Base-by-base conservation (phyloP, 1,140 invertebrate genomes). In the Aphaenogaster rudis region DNA sequence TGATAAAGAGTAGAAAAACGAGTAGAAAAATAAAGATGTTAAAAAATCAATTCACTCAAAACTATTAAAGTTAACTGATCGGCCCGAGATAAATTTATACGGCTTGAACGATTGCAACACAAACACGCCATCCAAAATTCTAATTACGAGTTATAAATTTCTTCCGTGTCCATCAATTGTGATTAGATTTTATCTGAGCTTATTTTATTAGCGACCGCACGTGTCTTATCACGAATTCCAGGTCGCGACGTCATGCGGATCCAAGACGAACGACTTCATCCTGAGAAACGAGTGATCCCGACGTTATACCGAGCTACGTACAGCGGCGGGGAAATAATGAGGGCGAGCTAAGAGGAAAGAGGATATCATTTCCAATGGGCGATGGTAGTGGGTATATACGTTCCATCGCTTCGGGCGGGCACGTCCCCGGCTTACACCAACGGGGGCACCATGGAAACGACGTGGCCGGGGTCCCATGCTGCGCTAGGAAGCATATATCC, bases 401-500 rank as follows among this genome's bases (percentile, higher is more conserved):
- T 87, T 81, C 78, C 85, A 66, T 81, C 67, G 86, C 74, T 88
- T 85, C 82, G 82, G 72, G 66, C 57, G 76, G 52, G 48, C 88
- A 39, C 79, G 88, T 87, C 86, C 57, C 88, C 69, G 66, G 66
- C 52, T 82, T 84, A 64, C 64, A 86, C 42, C 86, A 45, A 88
- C 88, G 86, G 76, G 77, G 79, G 69, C 89, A 91, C 89, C 90
- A 86, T 92, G 92, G 88, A 91, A 93, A 91, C 93, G 91, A 93
- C 90, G 92, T 81, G 90, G 90, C 89, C 90, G 74, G 71, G 93
- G 92, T 94, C 93, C 89, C 94, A 94, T 94, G 94, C 93, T 94
- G 94, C 88, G 93, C 91, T 94, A 94, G 93, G 92, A 94, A 93
- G 93, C 94, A 94, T 94, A 94, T 93, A 94, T 94, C 93, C 93